Evolutionary conservation across 2,888 invertebrate genomes (phyloP).

Genomic region (Colostygia pectinataria): DNA sequence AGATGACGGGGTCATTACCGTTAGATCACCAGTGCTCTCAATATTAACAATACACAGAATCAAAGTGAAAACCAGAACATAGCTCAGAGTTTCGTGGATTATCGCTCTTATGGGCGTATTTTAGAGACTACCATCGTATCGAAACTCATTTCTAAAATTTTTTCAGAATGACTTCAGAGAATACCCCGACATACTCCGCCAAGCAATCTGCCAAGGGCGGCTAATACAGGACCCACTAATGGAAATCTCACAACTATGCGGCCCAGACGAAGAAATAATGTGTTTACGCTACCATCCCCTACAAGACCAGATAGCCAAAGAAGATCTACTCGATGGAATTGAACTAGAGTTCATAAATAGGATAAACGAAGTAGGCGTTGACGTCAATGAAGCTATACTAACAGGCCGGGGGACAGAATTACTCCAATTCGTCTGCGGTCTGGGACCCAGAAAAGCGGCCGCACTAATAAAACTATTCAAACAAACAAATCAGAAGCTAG

Average conservation of each 20-base stretch:
- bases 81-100: too few relatives aligned
- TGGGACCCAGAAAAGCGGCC: conserved; percentile 97
- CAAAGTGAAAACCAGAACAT: too few relatives aligned
- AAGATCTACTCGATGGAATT: conserved; percentile 92
- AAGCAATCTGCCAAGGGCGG: conserved; percentile 96
- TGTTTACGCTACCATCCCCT: conserved; percentile 96
- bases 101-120: too few relatives aligned
- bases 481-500: conserved; percentile 94
- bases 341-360: conserved; percentile 96
- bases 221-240: conserved; percentile 97
- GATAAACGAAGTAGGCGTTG: conserved; percentile 99
- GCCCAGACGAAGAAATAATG: conserved; percentile 97
- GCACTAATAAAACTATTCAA: conserved; percentile 93
- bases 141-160: too few relatives aligned
- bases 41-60: too few relatives aligned
- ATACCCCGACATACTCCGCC: conserved; percentile 94
- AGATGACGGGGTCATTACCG: too few relatives aligned
- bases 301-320: conserved; percentile 91
- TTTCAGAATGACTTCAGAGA: conserved; percentile 92
- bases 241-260: conserved; percentile 98
- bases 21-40: too few relatives aligned
- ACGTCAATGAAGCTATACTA: conserved; percentile 96
- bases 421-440: conserved; percentile 97
- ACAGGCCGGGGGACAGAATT: conserved; percentile 94
- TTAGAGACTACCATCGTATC: too few relatives aligned